These are phyloP conservation scores for Diabrotica virgifera DNA, from an alignment of 1,140 invertebrate genomes.

Conservation along the genomic window DNA sequence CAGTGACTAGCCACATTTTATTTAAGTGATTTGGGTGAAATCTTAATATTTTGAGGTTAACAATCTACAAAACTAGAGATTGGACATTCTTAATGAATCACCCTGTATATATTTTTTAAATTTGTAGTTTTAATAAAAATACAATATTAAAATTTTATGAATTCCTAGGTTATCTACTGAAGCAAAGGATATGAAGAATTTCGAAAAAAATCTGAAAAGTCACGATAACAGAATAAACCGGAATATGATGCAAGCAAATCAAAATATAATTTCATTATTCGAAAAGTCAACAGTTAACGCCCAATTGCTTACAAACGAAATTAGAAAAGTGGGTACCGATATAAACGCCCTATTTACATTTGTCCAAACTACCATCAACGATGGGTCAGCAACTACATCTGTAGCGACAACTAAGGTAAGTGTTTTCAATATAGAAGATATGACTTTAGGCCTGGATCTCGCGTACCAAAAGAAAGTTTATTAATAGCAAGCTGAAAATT, in stretches of 20 bases:
- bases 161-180: constrained; percentile 34
- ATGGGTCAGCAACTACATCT: not conserved
- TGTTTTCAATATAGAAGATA: not conserved
- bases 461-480: too few species aligned
- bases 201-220: constrained; percentile 39
- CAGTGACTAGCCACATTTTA: too few species aligned
- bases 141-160: constrained; percentile 10
- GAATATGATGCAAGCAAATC: constrained; percentile 29
- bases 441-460: too few species aligned
- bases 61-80: too few species aligned
- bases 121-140: not conserved
- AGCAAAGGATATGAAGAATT: constrained; percentile 40
- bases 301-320: constrained; percentile 17
- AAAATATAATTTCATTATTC: constrained; percentile 32
- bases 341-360: constrained; percentile 23
- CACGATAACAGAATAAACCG: constrained; percentile 37
- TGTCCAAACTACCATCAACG: constrained; percentile 12
- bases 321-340: constrained; percentile 21
- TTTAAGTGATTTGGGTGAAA: too few species aligned
- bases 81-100: too few species aligned
- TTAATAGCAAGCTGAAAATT: too few species aligned
- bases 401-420: not conserved
- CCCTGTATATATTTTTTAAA: too few species aligned
- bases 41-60: too few species aligned
- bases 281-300: constrained; percentile 29